phyloP scores from a whole-genome alignment of 2,888 invertebrate species.

The Melieria picta region DNA sequence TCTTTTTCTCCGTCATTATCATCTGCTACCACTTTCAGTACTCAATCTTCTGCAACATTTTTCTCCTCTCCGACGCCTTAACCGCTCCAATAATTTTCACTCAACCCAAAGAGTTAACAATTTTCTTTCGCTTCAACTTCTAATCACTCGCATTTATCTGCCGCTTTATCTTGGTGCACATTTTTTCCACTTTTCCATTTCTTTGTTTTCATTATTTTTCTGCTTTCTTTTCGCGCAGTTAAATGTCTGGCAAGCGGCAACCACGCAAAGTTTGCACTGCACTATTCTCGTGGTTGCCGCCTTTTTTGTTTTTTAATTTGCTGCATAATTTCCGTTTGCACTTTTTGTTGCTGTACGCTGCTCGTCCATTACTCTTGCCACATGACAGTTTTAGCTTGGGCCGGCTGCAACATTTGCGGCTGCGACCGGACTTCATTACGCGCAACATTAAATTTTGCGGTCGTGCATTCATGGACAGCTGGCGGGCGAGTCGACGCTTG shows the following conservation, averaged over 20 bases:
- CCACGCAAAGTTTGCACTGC: no score
- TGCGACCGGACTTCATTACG: constrained; percentile 30
- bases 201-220: background rate
- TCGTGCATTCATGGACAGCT: constrained; percentile 14
- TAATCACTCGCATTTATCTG: background rate
- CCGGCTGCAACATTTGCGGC: constrained; percentile 26
- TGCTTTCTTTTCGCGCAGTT: background rate
- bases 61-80: no score
- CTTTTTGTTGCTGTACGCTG: background rate
- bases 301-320: constrained; percentile 21
- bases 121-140: no score
- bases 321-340: constrained; percentile 24
- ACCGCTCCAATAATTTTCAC: no score
- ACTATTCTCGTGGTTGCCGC: constrained; percentile 5
- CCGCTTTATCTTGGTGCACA: background rate
- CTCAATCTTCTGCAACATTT: no score
- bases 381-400: constrained; percentile 11
- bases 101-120: no score
- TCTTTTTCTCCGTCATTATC: no score
- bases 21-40: no score
- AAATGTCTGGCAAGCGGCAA: background rate
- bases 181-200: constrained; percentile 2
- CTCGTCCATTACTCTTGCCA: background rate
- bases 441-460: constrained; percentile 27
- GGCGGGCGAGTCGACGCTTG: background rate